Percentiles rank a stretch among this genome's conserved stretches.
These are phyloP conservation scores for Amphipyra tragopoginis DNA, from an alignment of 2,888 invertebrate species.

Conservation along the genomic window DNA sequence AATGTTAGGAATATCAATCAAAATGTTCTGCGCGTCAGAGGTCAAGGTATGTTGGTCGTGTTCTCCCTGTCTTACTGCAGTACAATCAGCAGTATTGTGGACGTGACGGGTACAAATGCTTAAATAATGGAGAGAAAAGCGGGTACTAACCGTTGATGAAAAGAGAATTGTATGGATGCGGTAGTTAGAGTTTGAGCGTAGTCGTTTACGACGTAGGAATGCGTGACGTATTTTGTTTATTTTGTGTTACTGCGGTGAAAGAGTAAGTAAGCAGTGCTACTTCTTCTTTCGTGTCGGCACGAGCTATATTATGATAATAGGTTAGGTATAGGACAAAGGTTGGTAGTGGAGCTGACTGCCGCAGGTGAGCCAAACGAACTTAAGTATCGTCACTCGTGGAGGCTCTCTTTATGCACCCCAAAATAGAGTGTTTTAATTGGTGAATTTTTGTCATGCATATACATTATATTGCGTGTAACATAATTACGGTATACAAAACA, in stretches of 20 bases:
- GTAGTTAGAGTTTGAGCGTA: slow-evolving; percentile 12
- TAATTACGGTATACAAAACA: no score
- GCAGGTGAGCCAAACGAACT: no score
- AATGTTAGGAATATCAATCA: slow-evolving; percentile 24
- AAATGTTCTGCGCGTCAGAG: slow-evolving; percentile 44
- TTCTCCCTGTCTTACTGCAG: slow-evolving; percentile 64
- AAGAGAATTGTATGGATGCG: slow-evolving; percentile 61
- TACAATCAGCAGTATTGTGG: slow-evolving; percentile 81
- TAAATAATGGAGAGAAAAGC: slow-evolving; percentile 74
- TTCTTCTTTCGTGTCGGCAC: no score
- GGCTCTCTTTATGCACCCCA: no score
- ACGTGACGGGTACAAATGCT: slow-evolving; percentile 78
- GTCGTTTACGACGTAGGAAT: not conserved
- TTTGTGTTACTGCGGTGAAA: not conserved
- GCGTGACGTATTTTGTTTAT: not conserved
- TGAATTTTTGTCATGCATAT: no score
- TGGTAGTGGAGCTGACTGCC: no score
- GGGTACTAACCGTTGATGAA: slow-evolving; percentile 46
- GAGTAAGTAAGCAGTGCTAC: no score
- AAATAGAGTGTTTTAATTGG: no score
- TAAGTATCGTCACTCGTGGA: no score
- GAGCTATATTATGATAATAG: no score
- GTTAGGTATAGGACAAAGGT: no score
- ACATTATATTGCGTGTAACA: no score
- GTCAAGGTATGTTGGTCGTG: slow-evolving; percentile 62